Evolutionary conservation across 2,113 vertebrate genomes (phyloP).

Genomic region (Muntiacus muntjak): DNA sequence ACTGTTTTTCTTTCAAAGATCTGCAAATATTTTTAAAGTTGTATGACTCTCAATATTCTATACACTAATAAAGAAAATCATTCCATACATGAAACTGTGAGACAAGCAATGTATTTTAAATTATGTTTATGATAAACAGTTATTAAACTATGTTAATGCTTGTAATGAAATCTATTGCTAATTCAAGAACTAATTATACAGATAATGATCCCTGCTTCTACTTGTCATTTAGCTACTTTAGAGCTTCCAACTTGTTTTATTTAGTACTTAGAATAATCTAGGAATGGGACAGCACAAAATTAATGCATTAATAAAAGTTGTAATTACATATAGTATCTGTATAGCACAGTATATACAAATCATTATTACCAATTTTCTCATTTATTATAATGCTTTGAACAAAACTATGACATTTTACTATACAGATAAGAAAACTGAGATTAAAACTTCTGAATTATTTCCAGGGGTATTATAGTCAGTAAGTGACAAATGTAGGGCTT

Average conservation of each 20-base stretch:
- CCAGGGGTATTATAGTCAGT: background rate
- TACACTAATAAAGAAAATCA: background rate
- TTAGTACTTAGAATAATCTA: background rate
- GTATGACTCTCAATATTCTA: background rate
- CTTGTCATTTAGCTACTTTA: background rate
- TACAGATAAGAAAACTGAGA: background rate
- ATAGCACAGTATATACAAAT: background rate
- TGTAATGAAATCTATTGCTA: slow-evolving; percentile 10
- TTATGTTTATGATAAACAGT: background rate
- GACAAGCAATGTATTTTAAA: slow-evolving; percentile 16
- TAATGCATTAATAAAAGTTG: background rate
- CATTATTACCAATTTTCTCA: background rate
- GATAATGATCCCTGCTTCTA: background rate
- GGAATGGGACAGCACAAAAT: background rate
- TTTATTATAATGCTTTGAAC: background rate
- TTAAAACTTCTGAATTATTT: background rate
- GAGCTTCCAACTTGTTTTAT: background rate
- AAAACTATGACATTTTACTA: background rate
- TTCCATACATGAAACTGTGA: slow-evolving; percentile 1
- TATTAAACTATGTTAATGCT: slow-evolving; percentile 35
- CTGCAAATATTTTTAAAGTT: background rate
- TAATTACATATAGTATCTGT: background rate
- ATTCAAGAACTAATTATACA: slow-evolving; percentile 31
- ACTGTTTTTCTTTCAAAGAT: slow-evolving; percentile 1
- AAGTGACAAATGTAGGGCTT: background rate